A percentile compares a stretch with the other conserved stretches of the same genome.
phyloP scores from a whole-genome alignment of 1,140 invertebrate species.

The Lepidurus apus region DNA sequence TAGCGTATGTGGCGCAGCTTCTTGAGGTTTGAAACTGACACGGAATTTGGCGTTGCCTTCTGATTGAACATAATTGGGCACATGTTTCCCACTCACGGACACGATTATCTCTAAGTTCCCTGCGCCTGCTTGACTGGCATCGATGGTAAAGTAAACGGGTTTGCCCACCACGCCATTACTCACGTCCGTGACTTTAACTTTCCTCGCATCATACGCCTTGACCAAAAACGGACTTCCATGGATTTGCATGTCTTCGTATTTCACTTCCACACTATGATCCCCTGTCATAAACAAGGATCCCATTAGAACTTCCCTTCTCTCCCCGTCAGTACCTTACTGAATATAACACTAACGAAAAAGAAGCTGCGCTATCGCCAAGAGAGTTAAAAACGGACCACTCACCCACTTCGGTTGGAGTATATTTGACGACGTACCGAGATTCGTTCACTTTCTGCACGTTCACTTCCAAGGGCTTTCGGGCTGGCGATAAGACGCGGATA shows the following conservation, averaged over 20 bases:
- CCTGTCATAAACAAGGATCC: slow-evolving; percentile 45
- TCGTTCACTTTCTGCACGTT: slow-evolving; percentile 40
- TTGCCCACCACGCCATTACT: slow-evolving; percentile 81
- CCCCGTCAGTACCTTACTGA: background rate
- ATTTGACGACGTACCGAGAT: slow-evolving; percentile 59
- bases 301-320: background rate
- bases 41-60: slow-evolving; percentile 92
- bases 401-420: slow-evolving; percentile 83
- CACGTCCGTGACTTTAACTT: slow-evolving; percentile 85
- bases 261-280: slow-evolving; percentile 87
- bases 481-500: slow-evolving; percentile 71
- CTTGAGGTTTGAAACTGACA: slow-evolving; percentile 95
- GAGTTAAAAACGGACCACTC: slow-evolving; percentile 37
- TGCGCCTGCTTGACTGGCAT: slow-evolving; percentile 75
- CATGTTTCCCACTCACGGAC: slow-evolving; percentile 92
- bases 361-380: slow-evolving; percentile 27
- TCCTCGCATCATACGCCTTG: slow-evolving; percentile 89
- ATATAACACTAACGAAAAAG: slow-evolving; percentile 31
- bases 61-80: slow-evolving; percentile 96
- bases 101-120: slow-evolving; percentile 98
- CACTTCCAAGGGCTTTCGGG: slow-evolving; percentile 42
- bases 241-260: slow-evolving; percentile 71
- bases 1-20: slow-evolving; percentile 76
- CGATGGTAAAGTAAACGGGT: slow-evolving; percentile 85
- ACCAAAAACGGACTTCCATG: slow-evolving; percentile 90